Conservation (phyloP, 2,797 vertebrate species). For the Novumbra hubbsi region DNA sequence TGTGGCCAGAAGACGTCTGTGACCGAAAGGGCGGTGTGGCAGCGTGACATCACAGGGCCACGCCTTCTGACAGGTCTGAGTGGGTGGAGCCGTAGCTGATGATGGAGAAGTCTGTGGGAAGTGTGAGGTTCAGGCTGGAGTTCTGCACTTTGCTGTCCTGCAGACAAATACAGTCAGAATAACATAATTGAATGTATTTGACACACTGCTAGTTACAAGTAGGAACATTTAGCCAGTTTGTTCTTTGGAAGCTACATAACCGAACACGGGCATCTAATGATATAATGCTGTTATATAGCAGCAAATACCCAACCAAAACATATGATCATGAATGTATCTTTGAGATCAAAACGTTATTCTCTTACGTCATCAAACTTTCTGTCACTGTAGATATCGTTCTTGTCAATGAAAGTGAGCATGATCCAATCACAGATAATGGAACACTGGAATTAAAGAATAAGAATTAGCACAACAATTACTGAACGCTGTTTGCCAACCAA, state of each 20-base stretch:
- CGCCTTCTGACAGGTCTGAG: constrained; percentile 78
- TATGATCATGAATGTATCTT: not conserved
- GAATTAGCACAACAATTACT: not conserved
- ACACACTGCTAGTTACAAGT: not conserved
- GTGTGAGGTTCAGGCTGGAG: constrained; percentile 40
- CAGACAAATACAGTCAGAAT: not conserved
- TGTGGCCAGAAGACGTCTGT: not conserved
- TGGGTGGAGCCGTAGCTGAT: constrained; percentile 72
- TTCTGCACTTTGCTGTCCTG: constrained; percentile 65
- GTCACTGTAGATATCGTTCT: constrained; percentile 85
- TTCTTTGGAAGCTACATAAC: not conserved
- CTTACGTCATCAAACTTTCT: constrained; percentile 89
- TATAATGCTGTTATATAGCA: not conserved
- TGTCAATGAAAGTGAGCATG: constrained; percentile 91
- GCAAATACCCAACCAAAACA: not conserved
- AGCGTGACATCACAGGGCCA: constrained; percentile 64
- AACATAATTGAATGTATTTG: not conserved
- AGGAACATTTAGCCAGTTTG: not conserved
- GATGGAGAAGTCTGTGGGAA: constrained; percentile 65
- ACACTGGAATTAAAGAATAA: constrained; percentile 66
- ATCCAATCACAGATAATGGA: constrained; percentile 93
- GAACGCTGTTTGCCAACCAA: not conserved
- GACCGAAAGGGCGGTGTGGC: constrained; percentile 5
- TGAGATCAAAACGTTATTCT: not conserved
- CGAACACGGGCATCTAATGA: not conserved